A percentile compares a stretch with the other conserved stretches of the same genome.
Conservation (phyloP, 2,888 invertebrate species). For the Thalpophila matura region DNA sequence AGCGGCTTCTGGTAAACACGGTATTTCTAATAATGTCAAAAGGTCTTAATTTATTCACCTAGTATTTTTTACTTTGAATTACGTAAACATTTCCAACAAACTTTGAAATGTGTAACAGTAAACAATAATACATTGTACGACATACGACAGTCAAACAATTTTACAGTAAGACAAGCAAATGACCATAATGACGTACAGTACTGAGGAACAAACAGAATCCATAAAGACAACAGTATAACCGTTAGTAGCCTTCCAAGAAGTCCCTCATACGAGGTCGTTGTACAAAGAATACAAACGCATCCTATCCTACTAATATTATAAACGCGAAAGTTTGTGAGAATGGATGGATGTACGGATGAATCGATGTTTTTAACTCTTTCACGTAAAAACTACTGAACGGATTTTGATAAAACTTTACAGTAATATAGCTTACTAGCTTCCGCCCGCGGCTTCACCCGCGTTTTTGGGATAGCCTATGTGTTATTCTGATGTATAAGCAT, state of each 20-base stretch:
- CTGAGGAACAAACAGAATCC: constrained; percentile 22
- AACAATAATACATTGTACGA: constrained; percentile 3
- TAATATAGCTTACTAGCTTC: too few species aligned
- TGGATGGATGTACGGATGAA: too few species aligned
- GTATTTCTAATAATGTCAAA: neutral
- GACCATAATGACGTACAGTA: constrained; percentile 36
- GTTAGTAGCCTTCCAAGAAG: constrained; percentile 44
- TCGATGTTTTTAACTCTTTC: too few species aligned
- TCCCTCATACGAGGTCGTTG: constrained; percentile 30
- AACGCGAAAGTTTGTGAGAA: too few species aligned
- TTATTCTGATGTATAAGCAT: too few species aligned
- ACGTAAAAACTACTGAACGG: too few species aligned
- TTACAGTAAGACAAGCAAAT: constrained; percentile 4
- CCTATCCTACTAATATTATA: too few species aligned
- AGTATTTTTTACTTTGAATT: too few species aligned
- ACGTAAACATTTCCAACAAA: neutral
- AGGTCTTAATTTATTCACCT: too few species aligned
- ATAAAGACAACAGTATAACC: constrained; percentile 39
- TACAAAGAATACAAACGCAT: constrained; percentile 25
- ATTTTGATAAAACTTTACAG: too few species aligned
- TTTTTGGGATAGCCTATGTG: too few species aligned
- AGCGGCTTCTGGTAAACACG: neutral
- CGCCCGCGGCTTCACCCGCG: too few species aligned
- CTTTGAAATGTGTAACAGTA: neutral
- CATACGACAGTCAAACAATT: constrained; percentile 21